Base-by-base conservation (phyloP, 2,888 invertebrate species). In the Dynastes grantii region DNA sequence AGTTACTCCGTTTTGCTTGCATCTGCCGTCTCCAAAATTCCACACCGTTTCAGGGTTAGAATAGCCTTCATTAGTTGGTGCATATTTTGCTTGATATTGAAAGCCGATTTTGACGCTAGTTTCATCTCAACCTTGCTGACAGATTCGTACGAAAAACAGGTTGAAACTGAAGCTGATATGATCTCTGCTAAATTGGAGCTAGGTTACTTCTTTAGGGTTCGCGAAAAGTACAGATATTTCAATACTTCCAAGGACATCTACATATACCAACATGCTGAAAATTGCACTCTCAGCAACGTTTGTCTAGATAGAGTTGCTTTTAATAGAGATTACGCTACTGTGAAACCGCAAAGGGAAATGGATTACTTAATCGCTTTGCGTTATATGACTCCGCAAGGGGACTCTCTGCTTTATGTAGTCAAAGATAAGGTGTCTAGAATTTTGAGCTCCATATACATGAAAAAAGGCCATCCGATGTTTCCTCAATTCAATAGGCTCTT, bases 21-120 rank as follows among this genome's bases (percentile, higher is more conserved):
- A 55, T 49, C 55, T 0, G 37, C 76, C 40, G 37, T 68, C 1
- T 9, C 16, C 3, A 76, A 29, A 55, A 11, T 32, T 6, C 76
- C 76, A 2, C 3, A 6, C 6, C 16, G 22, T 13, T 40, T 68
- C 13, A 67, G 37, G 40, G 40, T 67, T 16, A 76, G 76, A 65
- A 13, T 65, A 45, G 55, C 67, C 22, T 76, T 76, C 22, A 55
- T 68, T 2, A 49, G 67, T 29, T 76, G 76, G 76, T 76, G 51
- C 32, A 53, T 67, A 55, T 65, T 67, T 37, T 53, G 55, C 11
- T 6, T 67, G 55, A 67, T 55, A 13, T 55, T 76, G 32, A 76
- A 76, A 13, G 76, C 76, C 6, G 76, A 67, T 16, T 76, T 76
- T 55, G 76, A 76, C 8, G 76, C 76, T 11, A 76, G 76, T 40